phyloP scores from a whole-genome alignment of 2,797 vertebrate species.

The Epinephelus malabaricus region DNA sequence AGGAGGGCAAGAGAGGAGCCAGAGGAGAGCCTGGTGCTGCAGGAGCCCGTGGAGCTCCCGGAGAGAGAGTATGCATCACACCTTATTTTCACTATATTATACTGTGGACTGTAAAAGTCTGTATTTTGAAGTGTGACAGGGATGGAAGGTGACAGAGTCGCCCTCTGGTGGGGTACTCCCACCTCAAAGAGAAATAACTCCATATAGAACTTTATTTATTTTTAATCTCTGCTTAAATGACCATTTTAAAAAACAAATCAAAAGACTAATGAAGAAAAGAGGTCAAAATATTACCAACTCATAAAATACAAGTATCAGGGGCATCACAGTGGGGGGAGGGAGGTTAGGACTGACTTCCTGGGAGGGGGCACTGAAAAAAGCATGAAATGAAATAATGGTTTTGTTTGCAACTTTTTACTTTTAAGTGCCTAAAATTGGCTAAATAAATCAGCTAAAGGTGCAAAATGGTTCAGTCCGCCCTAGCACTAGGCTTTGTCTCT shows the following conservation, averaged over 20 bases:
- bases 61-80: conserved; percentile 91
- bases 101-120: neutral
- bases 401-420: too few species aligned
- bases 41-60: conserved; percentile 91
- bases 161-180: neutral
- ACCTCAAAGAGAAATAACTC: neutral
- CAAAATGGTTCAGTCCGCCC: too few species aligned
- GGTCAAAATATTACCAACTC: neutral
- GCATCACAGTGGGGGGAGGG: too few species aligned
- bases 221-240: neutral
- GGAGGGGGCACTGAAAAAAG: too few species aligned
- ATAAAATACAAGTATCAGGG: neutral
- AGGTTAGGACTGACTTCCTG: too few species aligned
- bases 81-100: neutral
- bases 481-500: too few species aligned
- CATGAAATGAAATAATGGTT: too few species aligned
- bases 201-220: neutral
- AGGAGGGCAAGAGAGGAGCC: conserved; percentile 97
- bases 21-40: conserved; percentile 93
- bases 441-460: too few species aligned
- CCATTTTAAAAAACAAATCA: neutral
- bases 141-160: neutral
- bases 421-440: too few species aligned
- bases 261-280: neutral
- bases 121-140: neutral